Conservation (phyloP, 2,113 vertebrate genomes). For the Orientallactaga bullata region DNA sequence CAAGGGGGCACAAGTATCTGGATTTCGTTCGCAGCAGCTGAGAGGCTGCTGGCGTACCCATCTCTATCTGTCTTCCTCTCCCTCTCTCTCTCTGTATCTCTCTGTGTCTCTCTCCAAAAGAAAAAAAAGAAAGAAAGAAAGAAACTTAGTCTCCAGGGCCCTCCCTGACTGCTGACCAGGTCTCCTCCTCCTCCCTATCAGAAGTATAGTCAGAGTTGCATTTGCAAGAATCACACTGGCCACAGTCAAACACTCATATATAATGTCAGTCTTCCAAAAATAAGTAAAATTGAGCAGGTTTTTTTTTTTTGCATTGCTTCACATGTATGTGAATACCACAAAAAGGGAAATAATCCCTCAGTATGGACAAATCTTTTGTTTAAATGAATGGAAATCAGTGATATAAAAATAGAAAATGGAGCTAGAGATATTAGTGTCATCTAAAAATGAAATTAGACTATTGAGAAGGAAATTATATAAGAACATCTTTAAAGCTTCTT, state of each 20-base stretch:
- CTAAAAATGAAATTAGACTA: neutral
- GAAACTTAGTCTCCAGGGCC: too few relatives aligned
- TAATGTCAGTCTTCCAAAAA: neutral
- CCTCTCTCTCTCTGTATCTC: too few relatives aligned
- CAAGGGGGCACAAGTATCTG: too few relatives aligned
- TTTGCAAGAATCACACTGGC: neutral
- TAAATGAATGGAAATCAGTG: too few relatives aligned
- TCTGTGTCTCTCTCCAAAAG: too few relatives aligned
- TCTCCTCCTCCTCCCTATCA: too few relatives aligned
- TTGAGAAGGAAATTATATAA: neutral
- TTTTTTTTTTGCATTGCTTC: neutral
- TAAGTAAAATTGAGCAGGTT: neutral
- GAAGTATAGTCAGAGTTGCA: neutral
- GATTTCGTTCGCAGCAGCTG: too few relatives aligned
- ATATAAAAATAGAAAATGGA: neutral
- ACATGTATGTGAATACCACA: neutral
- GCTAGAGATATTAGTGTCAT: neutral
- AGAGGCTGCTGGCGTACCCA: too few relatives aligned
- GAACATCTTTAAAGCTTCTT: neutral
- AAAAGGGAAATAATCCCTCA: neutral
- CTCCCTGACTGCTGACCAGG: too few relatives aligned
- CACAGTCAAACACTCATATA: too few relatives aligned
- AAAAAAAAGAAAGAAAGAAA: too few relatives aligned
- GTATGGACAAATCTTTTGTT: neutral
- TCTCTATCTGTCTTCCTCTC: too few relatives aligned